These are phyloP conservation scores for Saxidomus purpurata DNA, from an alignment of 1,140 invertebrate species.

Conservation along the genomic window DNA sequence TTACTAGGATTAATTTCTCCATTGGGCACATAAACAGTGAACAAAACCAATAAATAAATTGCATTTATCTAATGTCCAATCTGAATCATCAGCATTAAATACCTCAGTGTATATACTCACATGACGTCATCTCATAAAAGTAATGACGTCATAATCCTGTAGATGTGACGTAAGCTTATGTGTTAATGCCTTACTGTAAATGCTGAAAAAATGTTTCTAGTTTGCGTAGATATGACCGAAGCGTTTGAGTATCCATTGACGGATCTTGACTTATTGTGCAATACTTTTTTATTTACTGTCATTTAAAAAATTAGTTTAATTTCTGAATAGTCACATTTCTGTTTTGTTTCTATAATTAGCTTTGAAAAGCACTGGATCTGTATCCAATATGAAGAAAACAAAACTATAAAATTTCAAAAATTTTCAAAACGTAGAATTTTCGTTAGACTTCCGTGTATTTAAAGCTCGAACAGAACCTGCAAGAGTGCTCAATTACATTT, in stretches of 20 bases:
- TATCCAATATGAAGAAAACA: no score
- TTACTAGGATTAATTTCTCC: no score
- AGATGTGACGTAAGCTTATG: background rate
- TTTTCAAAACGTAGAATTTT: no score
- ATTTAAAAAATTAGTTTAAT: background rate
- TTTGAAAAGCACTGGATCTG: background rate
- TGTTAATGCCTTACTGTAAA: no score
- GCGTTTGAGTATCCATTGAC: background rate
- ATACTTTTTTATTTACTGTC: constrained; percentile 37
- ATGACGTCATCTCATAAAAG: background rate
- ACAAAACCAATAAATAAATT: background rate
- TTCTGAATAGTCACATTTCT: background rate
- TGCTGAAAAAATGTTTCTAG: background rate
- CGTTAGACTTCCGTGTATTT: no score
- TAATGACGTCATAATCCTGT: background rate
- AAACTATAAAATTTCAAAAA: no score
- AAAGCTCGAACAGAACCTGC: no score
- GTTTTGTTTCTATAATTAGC: background rate
- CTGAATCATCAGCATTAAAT: constrained; percentile 29
- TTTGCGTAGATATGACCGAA: background rate
- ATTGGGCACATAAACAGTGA: no score
- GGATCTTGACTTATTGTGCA: constrained; percentile 37
- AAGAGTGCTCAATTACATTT: no score
- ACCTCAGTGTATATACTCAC: constrained; percentile 41
- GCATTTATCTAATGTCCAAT: background rate